Conservation (phyloP, 2,888 invertebrate genomes). For the Pyrgus malvae region DNA sequence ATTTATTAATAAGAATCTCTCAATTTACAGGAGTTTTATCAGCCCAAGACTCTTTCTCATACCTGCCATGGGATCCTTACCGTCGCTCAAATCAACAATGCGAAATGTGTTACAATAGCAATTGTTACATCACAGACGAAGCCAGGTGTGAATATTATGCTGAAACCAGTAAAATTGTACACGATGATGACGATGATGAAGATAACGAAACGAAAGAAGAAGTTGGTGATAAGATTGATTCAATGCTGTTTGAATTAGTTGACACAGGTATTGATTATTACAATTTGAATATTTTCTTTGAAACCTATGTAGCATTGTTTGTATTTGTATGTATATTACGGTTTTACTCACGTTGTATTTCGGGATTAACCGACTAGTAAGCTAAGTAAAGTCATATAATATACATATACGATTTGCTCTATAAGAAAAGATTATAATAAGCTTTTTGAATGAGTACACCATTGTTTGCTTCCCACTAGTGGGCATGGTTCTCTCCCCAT, state of each 20-base stretch:
- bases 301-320: no score
- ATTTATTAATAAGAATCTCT: not conserved
- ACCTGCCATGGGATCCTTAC: conserved; percentile 2
- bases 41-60: conserved; percentile 9
- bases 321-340: no score
- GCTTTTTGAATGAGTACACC: no score
- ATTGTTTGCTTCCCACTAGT: no score
- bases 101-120: conserved; percentile 45
- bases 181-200: conserved; percentile 28
- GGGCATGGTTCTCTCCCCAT: no score
- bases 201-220: not conserved
- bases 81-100: conserved; percentile 9
- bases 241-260: conserved; percentile 44
- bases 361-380: no score
- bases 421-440: no score
- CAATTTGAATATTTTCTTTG: not conserved
- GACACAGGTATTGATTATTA: conserved; percentile 43
- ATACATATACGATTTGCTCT: no score
- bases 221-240: conserved; percentile 39
- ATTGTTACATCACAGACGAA: conserved; percentile 44
- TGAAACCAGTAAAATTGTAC: conserved; percentile 37
- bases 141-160: conserved; percentile 50
- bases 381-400: no score
- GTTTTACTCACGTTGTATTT: no score
- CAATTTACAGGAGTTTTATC: conserved; percentile 4